These are phyloP conservation scores for Amiota communis DNA, from an alignment of 2,888 invertebrate genomes.

Conservation along the genomic window DNA sequence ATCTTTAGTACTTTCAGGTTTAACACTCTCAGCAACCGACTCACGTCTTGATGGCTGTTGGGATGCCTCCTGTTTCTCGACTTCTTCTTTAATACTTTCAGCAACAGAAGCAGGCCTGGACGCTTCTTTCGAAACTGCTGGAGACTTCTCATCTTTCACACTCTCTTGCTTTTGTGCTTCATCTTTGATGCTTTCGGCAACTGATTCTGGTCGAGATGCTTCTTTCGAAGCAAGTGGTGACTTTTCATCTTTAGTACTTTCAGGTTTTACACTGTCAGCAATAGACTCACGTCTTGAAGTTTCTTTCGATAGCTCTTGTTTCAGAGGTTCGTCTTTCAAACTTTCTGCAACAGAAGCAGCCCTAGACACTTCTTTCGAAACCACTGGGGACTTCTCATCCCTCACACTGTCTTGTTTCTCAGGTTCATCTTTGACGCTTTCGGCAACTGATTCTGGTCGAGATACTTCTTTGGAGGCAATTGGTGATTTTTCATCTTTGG, in stretches of 20 bases:
- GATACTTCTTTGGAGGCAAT: constrained; percentile 13
- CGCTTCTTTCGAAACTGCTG: constrained; percentile 30
- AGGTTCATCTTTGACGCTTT: constrained; percentile 22
- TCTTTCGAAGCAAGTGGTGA: constrained; percentile 14
- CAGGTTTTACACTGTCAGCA: too few species aligned
- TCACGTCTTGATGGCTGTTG: constrained; percentile 42
- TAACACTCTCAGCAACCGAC: constrained; percentile 35
- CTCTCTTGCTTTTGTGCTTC: background rate
- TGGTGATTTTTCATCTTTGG: too few species aligned
- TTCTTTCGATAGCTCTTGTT: too few species aligned
- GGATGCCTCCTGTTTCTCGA: constrained; percentile 33
- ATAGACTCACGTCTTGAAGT: too few species aligned
- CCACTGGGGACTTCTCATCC: too few species aligned
- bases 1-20: constrained; percentile 30
- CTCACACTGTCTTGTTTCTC: too few species aligned
- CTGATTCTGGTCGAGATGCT: constrained; percentile 8
- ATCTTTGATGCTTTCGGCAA: constrained; percentile 18
- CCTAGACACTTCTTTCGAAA: too few species aligned
- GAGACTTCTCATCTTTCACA: too few species aligned
- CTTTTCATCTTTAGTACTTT: background rate
- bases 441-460: constrained; percentile 29
- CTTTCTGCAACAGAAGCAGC: too few species aligned
- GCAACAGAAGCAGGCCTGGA: constrained; percentile 39
- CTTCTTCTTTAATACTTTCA: constrained; percentile 44
- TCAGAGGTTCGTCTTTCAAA: too few species aligned